Percentiles rank a stretch among this genome's conserved stretches.
Evolutionary conservation across 92 coral and sea anemone genomes (phyloP).

Genomic region (Porites evermanni): DNA sequence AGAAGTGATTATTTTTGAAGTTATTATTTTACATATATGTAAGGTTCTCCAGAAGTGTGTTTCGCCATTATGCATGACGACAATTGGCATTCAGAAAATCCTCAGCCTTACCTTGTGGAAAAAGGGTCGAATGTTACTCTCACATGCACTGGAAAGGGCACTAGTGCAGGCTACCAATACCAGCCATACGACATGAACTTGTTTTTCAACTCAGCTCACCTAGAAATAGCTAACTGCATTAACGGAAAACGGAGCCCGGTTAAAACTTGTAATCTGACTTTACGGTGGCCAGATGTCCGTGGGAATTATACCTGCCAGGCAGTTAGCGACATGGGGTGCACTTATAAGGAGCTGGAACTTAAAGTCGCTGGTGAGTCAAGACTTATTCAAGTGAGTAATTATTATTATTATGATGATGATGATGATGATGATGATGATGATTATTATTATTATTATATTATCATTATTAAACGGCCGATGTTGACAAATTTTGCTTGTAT

Average conservation of each 20-base stretch:
- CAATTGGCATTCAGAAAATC: not conserved
- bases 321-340: conserved; percentile 12
- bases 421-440: too few species aligned
- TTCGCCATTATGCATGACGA: not conserved
- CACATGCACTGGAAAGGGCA: conserved; percentile 15
- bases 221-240: not conserved
- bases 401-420: too few species aligned
- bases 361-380: not conserved
- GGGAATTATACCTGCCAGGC: conserved; percentile 33
- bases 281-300: not conserved
- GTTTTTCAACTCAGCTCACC: conserved; percentile 16
- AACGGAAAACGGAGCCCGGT: not conserved
- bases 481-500: too few species aligned
- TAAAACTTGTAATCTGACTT: conserved; percentile 21
- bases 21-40: too few species aligned
- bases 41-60: not conserved
- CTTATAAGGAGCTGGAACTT: conserved; percentile 15
- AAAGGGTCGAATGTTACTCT: conserved; percentile 18
- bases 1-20: too few species aligned
- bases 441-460: too few species aligned
- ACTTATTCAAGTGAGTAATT: not conserved
- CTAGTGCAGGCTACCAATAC: not conserved
- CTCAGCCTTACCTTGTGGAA: not conserved
- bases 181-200: conserved; percentile 15
- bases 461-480: too few species aligned